Percentiles rank a stretch among this genome's conserved stretches.
phyloP scores from a whole-genome alignment of 2,888 invertebrate genomes.

The Cinara cedri region DNA sequence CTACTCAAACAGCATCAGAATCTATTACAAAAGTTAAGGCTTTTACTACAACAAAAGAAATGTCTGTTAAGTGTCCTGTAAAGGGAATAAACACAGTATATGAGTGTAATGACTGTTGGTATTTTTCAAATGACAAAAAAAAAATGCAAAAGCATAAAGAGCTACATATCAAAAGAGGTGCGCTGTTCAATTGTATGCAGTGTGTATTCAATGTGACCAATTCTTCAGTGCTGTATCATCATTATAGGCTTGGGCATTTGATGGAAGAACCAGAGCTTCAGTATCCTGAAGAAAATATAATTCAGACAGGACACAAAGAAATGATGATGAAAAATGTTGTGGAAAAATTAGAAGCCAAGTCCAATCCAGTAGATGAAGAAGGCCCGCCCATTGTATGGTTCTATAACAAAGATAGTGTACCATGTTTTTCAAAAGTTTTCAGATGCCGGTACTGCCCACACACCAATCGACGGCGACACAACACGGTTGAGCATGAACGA shows the following conservation, averaged over 20 bases:
- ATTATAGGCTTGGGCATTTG: conserved; percentile 76
- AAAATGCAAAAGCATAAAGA: conserved; percentile 87
- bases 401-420: conserved; percentile 69
- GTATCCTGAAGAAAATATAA: conserved; percentile 15
- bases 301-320: conserved; percentile 8
- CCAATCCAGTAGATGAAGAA: conserved; percentile 56
- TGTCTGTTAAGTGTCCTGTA: conserved; percentile 62
- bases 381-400: conserved; percentile 80
- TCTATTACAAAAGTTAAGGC: background rate
- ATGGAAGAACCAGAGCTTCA: conserved; percentile 62
- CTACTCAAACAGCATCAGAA: conserved; percentile 67
- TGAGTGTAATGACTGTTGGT: conserved; percentile 68
- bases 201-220: conserved; percentile 85
- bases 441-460: conserved; percentile 85
- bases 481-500: conserved; percentile 82
- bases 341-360: background rate
- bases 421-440: conserved; percentile 77
- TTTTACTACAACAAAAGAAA: conserved; percentile 62
- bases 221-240: conserved; percentile 81
- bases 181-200: conserved; percentile 79
- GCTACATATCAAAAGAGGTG: conserved; percentile 77
- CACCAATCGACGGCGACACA: conserved; percentile 79
- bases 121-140: conserved; percentile 82
- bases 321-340: background rate
- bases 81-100: background rate